Base-by-base conservation (phyloP, 2,113 vertebrate genomes). In the Oryzias woworae region DNA sequence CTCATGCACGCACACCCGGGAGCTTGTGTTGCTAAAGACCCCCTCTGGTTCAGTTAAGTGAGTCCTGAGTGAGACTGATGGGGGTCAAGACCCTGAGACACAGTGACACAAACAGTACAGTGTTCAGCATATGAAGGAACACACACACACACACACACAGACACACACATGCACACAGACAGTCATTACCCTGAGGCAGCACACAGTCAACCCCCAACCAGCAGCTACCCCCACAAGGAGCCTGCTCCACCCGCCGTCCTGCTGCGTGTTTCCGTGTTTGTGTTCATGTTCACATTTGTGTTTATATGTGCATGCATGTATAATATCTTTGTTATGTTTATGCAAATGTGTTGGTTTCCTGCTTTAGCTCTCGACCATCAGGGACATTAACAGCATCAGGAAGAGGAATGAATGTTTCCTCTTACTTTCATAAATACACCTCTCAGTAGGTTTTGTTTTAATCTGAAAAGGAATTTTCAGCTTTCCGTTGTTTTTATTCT, bases 51-150 rank as follows among this genome's bases (percentile, higher is more conserved):
- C 83, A 70, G 81, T 86, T 86, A 88, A 90, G 84, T 87, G 78
- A 89, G 83, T 88, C 80, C 84, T 90, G 90, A 92, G 87, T 91
- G 88, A 90, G 90, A 92, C 90, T 91, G 90, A 92, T 92, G 89
- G 86, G 81, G 90, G 89, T 92, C 88, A 77, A 62, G 85, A 84
- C 89, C 80, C 60, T 57, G 69, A 56, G 26, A 62, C 54, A 58
- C 71, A 70, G 69, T 28, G 48, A 48, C 50, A 36, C 31, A 3
- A n/a, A 71, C 60, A 69, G 24, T 47, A 66, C 43, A 70, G 61
- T 63, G 49, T 61, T 58, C 44, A 22, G 44, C 57, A 69, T 69
- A 62, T 61, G 43, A 55, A 66, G 10, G 36, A 36, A 16, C 53
- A 31, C 44, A 59, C 47, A 73, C 16, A 60, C 52, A 51, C 31